Base-by-base conservation (phyloP, 2,797 vertebrate genomes). In the Gymnocypris eckloni region DNA sequence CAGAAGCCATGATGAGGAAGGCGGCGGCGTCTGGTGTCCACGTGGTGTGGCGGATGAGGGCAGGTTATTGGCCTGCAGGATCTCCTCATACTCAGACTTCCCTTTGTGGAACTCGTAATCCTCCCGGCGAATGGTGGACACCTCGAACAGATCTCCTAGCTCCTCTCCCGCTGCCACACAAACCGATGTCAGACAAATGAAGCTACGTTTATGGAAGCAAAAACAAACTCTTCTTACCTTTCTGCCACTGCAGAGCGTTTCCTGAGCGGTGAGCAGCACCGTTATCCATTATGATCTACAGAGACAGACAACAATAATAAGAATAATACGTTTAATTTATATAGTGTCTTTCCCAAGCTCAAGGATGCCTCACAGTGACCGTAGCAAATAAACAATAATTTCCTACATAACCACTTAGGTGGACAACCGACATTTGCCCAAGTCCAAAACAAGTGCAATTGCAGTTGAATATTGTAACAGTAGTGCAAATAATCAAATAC, bases 71-170 rank as follows among this genome's bases (percentile, higher is more conserved):
- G 84, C 86, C 93, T 96, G 96, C 81, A 96, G 93, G 37, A 96
- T 93, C 1, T 96, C 96, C 91, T 96, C 95, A 1, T 96, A 96
- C 90, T 96, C 96, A 9, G 96, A 96, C 90, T 95, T 94, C 20
- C 96, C 96, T 73, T 94, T 94, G 91, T 96, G 96, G 91, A 96
- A 96, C 5, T 96, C 95, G 15, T 95, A 96, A 91, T 96, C 96
- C 89, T 96, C 96, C 4, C 96, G 90, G 45, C 96, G 92, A 88
- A 96, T 95, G 3, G 33, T 94, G 88, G 96, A 96, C 81, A 96
- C 91, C 90, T 96, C 96, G 33, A 96, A 96, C 91, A 95, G 54
- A 9, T 96, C 96, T 0, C 95, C 96, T 79, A 96, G 66, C 50
- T 90, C 76, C 28, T 96, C 96, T 37, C 96, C 96, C 22, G 95